Evolutionary conservation across 2,888 invertebrate species (phyloP).

Genomic region (Ormyrus thymus): DNA sequence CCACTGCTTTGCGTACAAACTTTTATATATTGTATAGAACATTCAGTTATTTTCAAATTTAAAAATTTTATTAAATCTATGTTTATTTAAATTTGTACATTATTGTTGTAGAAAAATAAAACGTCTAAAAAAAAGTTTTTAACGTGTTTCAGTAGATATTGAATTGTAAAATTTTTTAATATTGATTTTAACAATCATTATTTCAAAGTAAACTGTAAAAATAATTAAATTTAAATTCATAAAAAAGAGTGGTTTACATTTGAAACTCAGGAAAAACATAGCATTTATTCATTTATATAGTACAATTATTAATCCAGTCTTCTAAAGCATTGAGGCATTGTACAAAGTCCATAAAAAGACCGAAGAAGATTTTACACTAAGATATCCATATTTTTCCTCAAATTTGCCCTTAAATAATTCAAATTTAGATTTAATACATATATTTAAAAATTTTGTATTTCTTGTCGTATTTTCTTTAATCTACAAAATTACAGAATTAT

Average conservation of each 20-base stretch:
- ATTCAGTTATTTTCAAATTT: not conserved
- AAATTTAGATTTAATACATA: constrained; percentile 25
- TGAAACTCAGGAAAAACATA: constrained; percentile 63
- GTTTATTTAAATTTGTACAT: constrained; percentile 60
- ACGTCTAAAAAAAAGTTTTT: constrained; percentile 66
- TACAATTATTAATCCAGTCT: constrained; percentile 34
- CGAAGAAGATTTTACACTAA: constrained; percentile 41
- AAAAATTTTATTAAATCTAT: constrained; percentile 16
- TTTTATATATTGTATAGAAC: constrained; percentile 8
- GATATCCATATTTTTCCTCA: constrained; percentile 5
- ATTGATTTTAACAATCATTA: constrained; percentile 58
- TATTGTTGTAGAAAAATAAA: constrained; percentile 62
- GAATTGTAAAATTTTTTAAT: constrained; percentile 69
- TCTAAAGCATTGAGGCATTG: constrained; percentile 29
- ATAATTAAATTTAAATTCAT: constrained; percentile 46
- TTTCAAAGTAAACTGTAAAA: constrained; percentile 24
- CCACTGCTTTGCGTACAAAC: constrained; percentile 15
- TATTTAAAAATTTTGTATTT: not conserved
- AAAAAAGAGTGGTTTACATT: constrained; percentile 63
- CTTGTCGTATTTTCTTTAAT: constrained; percentile 2
- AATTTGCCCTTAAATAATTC: constrained; percentile 5
- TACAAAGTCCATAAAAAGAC: constrained; percentile 33
- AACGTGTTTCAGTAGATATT: constrained; percentile 60
- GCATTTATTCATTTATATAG: constrained; percentile 62
- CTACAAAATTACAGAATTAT: not conserved